Evolutionary conservation across 2,888 invertebrate genomes (phyloP), one percentile per base, ranked within the genome.

Genomic region (Tipula lateralis): DNA sequence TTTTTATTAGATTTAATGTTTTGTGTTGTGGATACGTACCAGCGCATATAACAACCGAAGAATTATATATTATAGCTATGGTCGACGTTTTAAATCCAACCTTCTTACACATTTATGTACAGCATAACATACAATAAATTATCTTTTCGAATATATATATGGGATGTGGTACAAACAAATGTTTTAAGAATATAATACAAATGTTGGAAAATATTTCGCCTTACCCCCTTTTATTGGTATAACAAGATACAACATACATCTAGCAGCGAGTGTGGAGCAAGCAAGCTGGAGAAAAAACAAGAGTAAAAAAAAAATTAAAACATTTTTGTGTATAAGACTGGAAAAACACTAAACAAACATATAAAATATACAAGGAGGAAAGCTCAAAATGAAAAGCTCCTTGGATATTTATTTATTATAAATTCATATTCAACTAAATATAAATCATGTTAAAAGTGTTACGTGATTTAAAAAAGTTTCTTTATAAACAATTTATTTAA

Each of bases 381-480:
- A 66, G 66, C 66, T 66, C 66, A 66, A 66, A 66, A 66, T 66
- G 66, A 66, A 66, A 66, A 66, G 66, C 66, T 66, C 66, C 24
- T 66, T 66, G 19, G 24, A 66, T 24, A 66, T 66, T 66, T 66
- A 66, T 66, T 66, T 66, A 66, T 66, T 24, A 24, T 24, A 66
- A 66, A 66, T 66, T 66, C 66, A 66, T 66, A 66, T 66, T 66
- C 66, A 66, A 66, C 66, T 66, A 66, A 66, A 66, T 66, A 66
- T 66, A 66, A 66, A 66, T 66, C 66, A 66, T 66, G 66, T 66
- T 66, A 66, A 66, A 66, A 66, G 24, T 66, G 66, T 66, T 66
- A 66, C 66, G 66, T 66, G 66, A 66, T 66, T 66, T 66, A 66
- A 66, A 66, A 66, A 66, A 66, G 44, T 44, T 66, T 50, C 5